Evolutionary conservation across 2,888 invertebrate species (phyloP).

Genomic region (Drosophila siamana): DNA sequence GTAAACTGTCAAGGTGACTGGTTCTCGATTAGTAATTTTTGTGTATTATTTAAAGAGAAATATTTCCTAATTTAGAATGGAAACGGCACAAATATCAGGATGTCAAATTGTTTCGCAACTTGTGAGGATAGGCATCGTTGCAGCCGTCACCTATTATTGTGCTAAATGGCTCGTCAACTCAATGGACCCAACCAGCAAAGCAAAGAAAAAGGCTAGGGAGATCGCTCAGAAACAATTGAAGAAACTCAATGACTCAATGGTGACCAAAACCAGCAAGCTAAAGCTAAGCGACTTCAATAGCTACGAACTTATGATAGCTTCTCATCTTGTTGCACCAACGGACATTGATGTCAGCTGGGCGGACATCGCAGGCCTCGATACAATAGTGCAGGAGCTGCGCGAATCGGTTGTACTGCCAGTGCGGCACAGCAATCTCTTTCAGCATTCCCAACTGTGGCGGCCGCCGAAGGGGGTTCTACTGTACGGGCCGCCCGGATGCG

Average conservation of each 20-base stretch:
- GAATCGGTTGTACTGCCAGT: conserved; percentile 98
- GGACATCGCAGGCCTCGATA: conserved; percentile 96
- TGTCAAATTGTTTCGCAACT: conserved; percentile 86
- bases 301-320: conserved; percentile 98
- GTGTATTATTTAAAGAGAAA: conserved; percentile 4
- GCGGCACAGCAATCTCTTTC: conserved; percentile 92
- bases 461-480: conserved; percentile 98
- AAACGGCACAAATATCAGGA: conserved; percentile 28
- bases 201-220: conserved; percentile 93
- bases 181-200: conserved; percentile 95
- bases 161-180: conserved; percentile 95
- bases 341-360: conserved; percentile 92
- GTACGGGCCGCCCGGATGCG: conserved; percentile 98
- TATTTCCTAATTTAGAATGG: conserved; percentile 46
- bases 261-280: conserved; percentile 87
- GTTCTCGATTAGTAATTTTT: conserved; percentile 2
- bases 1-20: conserved; percentile 19
- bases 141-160: conserved; percentile 93
- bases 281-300: conserved; percentile 91
- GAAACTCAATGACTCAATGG: conserved; percentile 85
- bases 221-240: conserved; percentile 92
- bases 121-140: conserved; percentile 87
- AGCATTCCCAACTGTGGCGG: conserved; percentile 93
- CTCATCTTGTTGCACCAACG: conserved; percentile 95
- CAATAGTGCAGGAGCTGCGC: conserved; percentile 94